Evolutionary conservation across 2,113 vertebrate genomes (phyloP), one percentile per base, ranked within the genome.

Genomic region (Festucalex cinctus): DNA sequence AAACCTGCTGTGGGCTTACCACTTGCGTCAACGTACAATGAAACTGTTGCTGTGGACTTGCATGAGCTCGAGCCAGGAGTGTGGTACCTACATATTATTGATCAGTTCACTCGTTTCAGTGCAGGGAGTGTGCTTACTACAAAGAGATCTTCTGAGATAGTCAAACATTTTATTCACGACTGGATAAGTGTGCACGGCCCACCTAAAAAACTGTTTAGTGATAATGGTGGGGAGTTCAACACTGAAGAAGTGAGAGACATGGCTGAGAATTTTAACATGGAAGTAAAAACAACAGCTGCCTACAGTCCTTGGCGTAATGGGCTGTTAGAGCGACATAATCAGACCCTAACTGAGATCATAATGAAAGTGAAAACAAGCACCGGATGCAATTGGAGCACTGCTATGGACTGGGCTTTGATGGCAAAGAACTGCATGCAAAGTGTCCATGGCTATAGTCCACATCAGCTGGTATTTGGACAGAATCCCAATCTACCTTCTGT

Each of bases 21-120:
- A 1, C 2, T 77, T 28, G 71, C 71, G 12, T 71, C 75, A 1
- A 7, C 56, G 19, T 73, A 79, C 44, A 78, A 81, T 64, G 67
- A 78, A 22, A 75, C 67, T 2, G 76, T 82, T 4, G 73, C 74
- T 28, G 16, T 82, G 1, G 63, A 80, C 22, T n/a, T 79, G 2
- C 74, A 66, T 60, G 54, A 76, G 13, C 41, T 81, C 0, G 46
- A 75, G 24, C 71, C 16, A 26, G 26, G 57, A 9, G 9, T 76
- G 17, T 77, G 71, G 69, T 81, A 74, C 41, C 57, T 73, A 0
- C 78, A 77, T 20, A 57, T 67, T 2, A 75, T 75, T n/a, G 68
- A 80, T 41, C 71, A 68, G 0, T 73, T 80, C 44, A 78, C 44
- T 41, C 32, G 13, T 2, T 84, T 85, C 28, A 76, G 65, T 24